Evolutionary conservation across 2,113 vertebrate genomes (phyloP).

Genomic region (Clarias batrachus): DNA sequence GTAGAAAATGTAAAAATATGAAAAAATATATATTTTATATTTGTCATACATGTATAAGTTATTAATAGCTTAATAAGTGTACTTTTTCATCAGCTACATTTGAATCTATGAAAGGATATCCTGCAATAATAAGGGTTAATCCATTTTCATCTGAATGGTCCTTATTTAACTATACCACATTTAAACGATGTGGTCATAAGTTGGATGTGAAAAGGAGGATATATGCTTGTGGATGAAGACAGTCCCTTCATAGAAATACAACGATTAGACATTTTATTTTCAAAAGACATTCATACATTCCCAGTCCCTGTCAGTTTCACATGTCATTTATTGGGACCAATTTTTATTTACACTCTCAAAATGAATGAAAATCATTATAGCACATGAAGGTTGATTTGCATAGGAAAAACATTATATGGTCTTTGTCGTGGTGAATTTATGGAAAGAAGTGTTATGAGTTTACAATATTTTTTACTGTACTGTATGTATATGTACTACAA

Average conservation of each 20-base stretch:
- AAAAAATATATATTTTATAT: no score
- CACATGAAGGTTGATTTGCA: not conserved
- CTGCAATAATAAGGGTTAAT: not conserved
- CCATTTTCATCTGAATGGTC: not conserved
- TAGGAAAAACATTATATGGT: not conserved
- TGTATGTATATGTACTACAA: not conserved
- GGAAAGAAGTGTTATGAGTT: not conserved
- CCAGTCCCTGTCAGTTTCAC: not conserved
- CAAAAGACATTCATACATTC: not conserved
- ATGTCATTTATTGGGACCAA: not conserved
- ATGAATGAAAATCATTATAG: not conserved
- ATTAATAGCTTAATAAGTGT: not conserved
- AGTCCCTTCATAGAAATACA: not conserved
- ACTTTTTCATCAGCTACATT: not conserved
- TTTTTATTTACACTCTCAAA: not conserved
- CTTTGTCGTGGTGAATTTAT: not conserved
- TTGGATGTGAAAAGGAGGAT: not conserved
- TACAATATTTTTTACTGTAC: not conserved
- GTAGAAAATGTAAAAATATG: not conserved
- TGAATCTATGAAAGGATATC: not conserved
- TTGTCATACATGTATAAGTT: not conserved
- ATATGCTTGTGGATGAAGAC: not conserved
- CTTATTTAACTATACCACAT: slow-evolving; percentile 24
- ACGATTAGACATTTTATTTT: slow-evolving; percentile 27
- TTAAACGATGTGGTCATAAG: not conserved